A percentile compares a stretch with the other conserved stretches of the same genome.
Evolutionary conservation across 2,113 vertebrate species (phyloP).

Genomic region (Hiodon tergisus): DNA sequence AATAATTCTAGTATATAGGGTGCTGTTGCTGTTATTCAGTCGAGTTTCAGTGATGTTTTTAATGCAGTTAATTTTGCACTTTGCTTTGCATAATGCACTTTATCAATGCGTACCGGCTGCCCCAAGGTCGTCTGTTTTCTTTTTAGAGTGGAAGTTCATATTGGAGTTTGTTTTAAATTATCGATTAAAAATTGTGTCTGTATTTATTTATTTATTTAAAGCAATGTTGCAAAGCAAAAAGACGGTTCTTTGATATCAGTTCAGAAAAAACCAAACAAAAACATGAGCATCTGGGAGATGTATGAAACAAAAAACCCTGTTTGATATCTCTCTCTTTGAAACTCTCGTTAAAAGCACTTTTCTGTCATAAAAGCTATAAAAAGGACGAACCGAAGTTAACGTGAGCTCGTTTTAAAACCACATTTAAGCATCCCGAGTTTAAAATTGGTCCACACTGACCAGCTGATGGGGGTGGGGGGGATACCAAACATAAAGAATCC

Average conservation of each 20-base stretch:
- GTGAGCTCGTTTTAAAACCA: conserved; percentile 31
- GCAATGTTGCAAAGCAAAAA: conserved; percentile 38
- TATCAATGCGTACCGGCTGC: background rate
- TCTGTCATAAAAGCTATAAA: conserved; percentile 21
- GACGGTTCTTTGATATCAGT: conserved; percentile 47
- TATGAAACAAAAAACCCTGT: conserved; percentile 43
- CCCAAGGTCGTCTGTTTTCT: conserved; percentile 27
- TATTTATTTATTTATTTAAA: conserved; percentile 45
- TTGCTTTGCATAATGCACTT: background rate
- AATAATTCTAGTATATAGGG: too few relatives aligned
- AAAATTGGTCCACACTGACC: background rate
- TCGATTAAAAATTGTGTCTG: conserved; percentile 41
- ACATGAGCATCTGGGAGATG: conserved; percentile 51
- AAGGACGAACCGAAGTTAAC: conserved; percentile 23
- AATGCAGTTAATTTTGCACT: too few relatives aligned
- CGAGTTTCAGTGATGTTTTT: too few relatives aligned
- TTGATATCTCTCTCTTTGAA: conserved; percentile 50
- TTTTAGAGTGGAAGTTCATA: conserved; percentile 40
- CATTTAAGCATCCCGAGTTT: conserved; percentile 11
- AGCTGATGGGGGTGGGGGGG: background rate
- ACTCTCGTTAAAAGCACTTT: conserved; percentile 35
- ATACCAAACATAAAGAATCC: conserved; percentile 25
- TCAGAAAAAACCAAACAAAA: conserved; percentile 54
- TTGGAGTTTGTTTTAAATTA: conserved; percentile 40
- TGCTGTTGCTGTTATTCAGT: too few relatives aligned